Evolutionary conservation across 2,113 vertebrate genomes (phyloP), one percentile per base, ranked within the genome.

Genomic region (Nesogale talazaci): DNA sequence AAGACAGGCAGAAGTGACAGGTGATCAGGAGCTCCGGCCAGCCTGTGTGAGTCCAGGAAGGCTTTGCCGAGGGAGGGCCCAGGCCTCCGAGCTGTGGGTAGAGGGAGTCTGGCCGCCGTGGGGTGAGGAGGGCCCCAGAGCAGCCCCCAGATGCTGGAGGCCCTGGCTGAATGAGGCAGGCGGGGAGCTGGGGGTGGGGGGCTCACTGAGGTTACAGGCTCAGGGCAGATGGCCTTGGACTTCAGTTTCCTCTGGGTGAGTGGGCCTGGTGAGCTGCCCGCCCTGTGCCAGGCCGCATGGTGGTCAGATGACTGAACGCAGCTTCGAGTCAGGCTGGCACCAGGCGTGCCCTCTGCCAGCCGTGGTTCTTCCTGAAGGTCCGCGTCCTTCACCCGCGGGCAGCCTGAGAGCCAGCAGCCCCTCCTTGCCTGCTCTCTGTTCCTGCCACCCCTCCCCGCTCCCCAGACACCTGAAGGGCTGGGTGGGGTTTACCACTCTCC

Each of bases 391-490:
- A 5, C n/a, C 69, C 31, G 69, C 12, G 16, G 34, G 69, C n/a
- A 17, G 16, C 56, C 17, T 72, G 70, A 36, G 63, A 25, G 36
- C 74, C 61, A 61, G 57, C 5, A 3, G 27, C 11, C 31, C 29
- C 27, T 11, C 22, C 59, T 20, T 16, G 15, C 1, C 1, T 34
- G 22, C 67, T n/a, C 42, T 25, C 1, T 0, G 1, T 16, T 52
- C 10, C 57, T 27, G 3, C 63, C 25, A 1, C 36, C 27, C 70
- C 17, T 70, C 2, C 46, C 42, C 42, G 5, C 42, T 46, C 42
- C 46, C n/a, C n/a, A n/a, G n/a, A n/a, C n/a, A 52, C 46, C 46
- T 52, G 46, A 52, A 12, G 46, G 46, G 46, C 46, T 52, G 46
- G 46, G 46, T 52, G 46, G 46, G 46, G 46, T 52, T 11, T 12